Percentiles rank a stretch among this genome's conserved stretches.
These are phyloP conservation scores for Eulithis testata DNA, from an alignment of 2,888 invertebrate genomes.

Conservation along the genomic window DNA sequence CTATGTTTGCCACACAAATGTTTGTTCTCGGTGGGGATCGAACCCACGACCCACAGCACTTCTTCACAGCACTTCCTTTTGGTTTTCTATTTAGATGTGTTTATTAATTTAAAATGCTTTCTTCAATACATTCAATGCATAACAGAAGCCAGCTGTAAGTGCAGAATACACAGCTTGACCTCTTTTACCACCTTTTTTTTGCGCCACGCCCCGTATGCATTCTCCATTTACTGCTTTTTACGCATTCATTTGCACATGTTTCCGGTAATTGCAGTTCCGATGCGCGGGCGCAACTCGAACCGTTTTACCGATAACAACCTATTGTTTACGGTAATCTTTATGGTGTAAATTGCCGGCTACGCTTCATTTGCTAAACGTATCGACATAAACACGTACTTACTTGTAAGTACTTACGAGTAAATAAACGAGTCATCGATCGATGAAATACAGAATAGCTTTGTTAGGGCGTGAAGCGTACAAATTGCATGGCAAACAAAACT, in stretches of 20 bases:
- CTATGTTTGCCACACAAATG: too few relatives aligned
- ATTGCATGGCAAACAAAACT: conserved; percentile 16
- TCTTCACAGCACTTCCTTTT: too few relatives aligned
- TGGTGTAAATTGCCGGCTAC: conserved; percentile 40
- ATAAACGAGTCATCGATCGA: conserved; percentile 10
- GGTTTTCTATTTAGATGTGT: too few relatives aligned
- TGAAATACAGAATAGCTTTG: conserved; percentile 4
- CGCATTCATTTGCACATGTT: conserved; percentile 36
- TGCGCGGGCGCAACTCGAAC: conserved; percentile 37
- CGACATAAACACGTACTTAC: conserved; percentile 13
- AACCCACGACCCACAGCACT: too few relatives aligned
- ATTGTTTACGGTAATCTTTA: conserved; percentile 43
- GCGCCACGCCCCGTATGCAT: conserved; percentile 18
- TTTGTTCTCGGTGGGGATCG: too few relatives aligned
- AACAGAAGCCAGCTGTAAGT: not conserved
- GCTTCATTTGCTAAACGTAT: conserved; percentile 40
- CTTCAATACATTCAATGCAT: too few relatives aligned
- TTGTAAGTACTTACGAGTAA: conserved; percentile 6
- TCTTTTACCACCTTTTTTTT: conserved; percentile 7
- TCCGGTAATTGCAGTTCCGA: conserved; percentile 45
- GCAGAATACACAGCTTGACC: not conserved
- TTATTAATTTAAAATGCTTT: too few relatives aligned
- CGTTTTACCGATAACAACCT: conserved; percentile 38
- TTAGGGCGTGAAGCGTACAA: conserved; percentile 20
- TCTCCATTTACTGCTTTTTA: conserved; percentile 32